Evolutionary conservation across 2,113 vertebrate species (phyloP), one percentile per base, ranked within the genome.

Genomic region (Stegastes partitus): DNA sequence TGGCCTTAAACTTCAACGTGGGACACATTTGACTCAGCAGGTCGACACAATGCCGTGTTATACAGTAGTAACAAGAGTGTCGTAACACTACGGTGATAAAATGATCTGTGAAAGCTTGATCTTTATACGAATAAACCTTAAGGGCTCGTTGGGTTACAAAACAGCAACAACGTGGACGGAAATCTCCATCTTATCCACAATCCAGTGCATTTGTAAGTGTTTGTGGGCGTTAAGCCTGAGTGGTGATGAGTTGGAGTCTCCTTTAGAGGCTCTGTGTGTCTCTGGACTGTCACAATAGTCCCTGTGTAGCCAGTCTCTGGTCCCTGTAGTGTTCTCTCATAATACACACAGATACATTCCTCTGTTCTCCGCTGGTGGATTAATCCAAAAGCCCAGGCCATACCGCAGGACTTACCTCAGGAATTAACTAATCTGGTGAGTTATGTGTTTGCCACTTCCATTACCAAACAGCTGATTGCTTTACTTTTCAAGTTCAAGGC

Each of bases 331-430:
- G 67, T 78, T 87, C 58, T 37, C 70, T 85, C 57, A 71, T 74
- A 86, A 88, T 31, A 85, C 82, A 83, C 44, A 88, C 73, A 87
- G 75, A 87, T 86, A 82, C 82, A 88, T 87, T 91, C 86, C 80
- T 86, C n/a, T 62, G 81, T 55, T 73, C 68, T 82, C 81, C 70
- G 64, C 67, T 57, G 68, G 42, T 79, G 69, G 84, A 87, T 85
- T 92, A 93, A 91, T 93, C 82, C 61, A 55, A 94, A 92, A 94
- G 84, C 89, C 82, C 79, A 83, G 87, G 87, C 88, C 87, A 87
- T 85, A 91, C 81, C 75, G 88, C 82, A 69, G 80, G 90, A 89
- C 19, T 94, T 91, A 93, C 86, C 86, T 82, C 85, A 66, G 81
- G 84, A 69, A 55, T 88, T 79, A 77, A 79, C 88, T 94, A 94